These are phyloP conservation scores for Ganaspis brasiliensis DNA, from an alignment of 2,888 invertebrate genomes.

Conservation along the genomic window DNA sequence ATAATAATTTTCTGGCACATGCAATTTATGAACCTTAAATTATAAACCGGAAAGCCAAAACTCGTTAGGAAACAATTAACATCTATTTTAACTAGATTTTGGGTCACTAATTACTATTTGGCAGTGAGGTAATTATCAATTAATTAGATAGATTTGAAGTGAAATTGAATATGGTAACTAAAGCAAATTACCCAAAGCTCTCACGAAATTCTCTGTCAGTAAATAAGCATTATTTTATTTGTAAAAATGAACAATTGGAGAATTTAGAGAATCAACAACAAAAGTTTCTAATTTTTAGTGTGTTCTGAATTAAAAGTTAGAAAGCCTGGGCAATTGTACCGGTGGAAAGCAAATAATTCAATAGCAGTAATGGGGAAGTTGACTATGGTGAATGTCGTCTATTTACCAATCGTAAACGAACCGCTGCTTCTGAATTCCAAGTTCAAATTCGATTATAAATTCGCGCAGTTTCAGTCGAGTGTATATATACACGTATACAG, in stretches of 20 bases:
- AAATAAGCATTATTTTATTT: not conserved
- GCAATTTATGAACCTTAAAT: too few relatives aligned
- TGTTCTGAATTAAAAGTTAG: slow-evolving; percentile 9
- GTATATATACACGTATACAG: not conserved
- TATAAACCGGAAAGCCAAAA: not conserved
- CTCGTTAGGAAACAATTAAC: not conserved
- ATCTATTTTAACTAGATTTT: not conserved
- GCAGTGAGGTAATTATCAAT: not conserved
- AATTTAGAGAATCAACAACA: slow-evolving; percentile 1
- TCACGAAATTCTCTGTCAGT: not conserved
- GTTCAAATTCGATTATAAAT: slow-evolving; percentile 42
- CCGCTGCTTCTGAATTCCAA: slow-evolving; percentile 38
- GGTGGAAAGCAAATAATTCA: slow-evolving; percentile 21
- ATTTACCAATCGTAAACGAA: slow-evolving; percentile 41
- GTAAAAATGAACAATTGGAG: not conserved
- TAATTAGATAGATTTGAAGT: slow-evolving; percentile 4
- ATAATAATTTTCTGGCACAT: too few relatives aligned
- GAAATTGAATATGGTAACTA: not conserved
- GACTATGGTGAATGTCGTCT: slow-evolving; percentile 38
- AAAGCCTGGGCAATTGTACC: slow-evolving; percentile 3
- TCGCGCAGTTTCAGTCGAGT: slow-evolving; percentile 36
- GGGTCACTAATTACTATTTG: slow-evolving; percentile 8
- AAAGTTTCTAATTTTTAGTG: slow-evolving; percentile 14
- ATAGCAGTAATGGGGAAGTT: slow-evolving; percentile 32
- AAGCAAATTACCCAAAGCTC: not conserved